Percentiles rank a stretch among this genome's conserved stretches.
Evolutionary conservation across 2,888 invertebrate genomes (phyloP).

Genomic region (Dysmachus trigonus): DNA sequence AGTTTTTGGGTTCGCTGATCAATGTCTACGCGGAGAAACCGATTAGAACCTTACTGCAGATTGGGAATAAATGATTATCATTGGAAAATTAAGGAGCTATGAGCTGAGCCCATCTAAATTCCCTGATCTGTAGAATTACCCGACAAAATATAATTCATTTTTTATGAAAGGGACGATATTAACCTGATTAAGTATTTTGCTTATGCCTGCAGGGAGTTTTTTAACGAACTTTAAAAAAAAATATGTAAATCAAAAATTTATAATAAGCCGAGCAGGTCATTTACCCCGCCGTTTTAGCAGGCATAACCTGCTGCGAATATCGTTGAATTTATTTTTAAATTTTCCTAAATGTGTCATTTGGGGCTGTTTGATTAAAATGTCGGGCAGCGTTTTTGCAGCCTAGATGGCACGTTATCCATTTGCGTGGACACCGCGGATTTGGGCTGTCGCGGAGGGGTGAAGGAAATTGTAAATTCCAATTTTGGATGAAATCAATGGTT

Average conservation of each 20-base stretch:
- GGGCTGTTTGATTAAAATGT: background rate
- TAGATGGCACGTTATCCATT: background rate
- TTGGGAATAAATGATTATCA: no score
- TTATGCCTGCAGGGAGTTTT: background rate
- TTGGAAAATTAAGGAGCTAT: no score
- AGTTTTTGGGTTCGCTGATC: no score
- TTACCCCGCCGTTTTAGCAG: background rate
- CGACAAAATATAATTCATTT: no score
- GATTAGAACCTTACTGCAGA: no score
- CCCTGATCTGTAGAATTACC: no score
- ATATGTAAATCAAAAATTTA: background rate
- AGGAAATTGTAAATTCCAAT: background rate
- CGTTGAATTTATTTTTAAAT: background rate
- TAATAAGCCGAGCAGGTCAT: background rate
- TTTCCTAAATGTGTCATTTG: background rate
- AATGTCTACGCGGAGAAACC: no score
- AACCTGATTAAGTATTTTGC: background rate
- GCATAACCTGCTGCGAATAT: background rate
- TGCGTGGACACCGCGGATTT: background rate
- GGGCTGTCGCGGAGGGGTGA: background rate
- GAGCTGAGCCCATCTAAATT: no score
- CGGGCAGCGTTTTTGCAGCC: background rate
- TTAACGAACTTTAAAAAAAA: background rate
- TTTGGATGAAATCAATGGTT: background rate
- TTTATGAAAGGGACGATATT: background rate